Conservation (phyloP, 2,888 invertebrate species). For the Cinara cedri region DNA sequence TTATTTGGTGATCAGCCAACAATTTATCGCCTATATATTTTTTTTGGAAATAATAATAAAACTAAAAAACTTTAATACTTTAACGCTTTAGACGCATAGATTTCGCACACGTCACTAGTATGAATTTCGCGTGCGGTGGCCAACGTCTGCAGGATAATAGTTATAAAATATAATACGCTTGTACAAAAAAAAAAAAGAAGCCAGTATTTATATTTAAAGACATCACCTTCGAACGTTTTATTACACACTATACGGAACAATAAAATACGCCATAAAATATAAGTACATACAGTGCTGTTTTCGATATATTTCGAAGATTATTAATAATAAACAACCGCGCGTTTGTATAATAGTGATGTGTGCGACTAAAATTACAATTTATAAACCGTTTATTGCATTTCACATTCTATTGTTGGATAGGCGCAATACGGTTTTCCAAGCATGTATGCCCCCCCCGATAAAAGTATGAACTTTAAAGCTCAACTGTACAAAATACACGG, state of each 20-base stretch:
- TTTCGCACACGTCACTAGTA: not conserved
- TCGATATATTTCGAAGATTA: too few species aligned
- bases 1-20: conserved; percentile 8
- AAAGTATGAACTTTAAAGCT: too few species aligned
- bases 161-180: not conserved
- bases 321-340: too few species aligned
- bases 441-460: too few species aligned
- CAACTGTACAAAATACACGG: too few species aligned
- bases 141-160: not conserved
- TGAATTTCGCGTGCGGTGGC: not conserved
- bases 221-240: conserved; percentile 1
- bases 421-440: too few species aligned
- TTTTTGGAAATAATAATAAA: not conserved
- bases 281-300: not conserved
- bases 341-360: too few species aligned
- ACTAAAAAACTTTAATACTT: not conserved
- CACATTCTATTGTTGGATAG: too few species aligned
- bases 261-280: not conserved
- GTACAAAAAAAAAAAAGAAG: not conserved
- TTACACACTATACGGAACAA: not conserved
- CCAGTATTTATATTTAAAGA: conserved; percentile 3
- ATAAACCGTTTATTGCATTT: too few species aligned
- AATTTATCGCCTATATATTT: not conserved
- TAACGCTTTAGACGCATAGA: not conserved
- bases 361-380: too few species aligned